phyloP scores from a whole-genome alignment of 1,140 invertebrate species.

The Macrobrachium rosenbergii region DNA sequence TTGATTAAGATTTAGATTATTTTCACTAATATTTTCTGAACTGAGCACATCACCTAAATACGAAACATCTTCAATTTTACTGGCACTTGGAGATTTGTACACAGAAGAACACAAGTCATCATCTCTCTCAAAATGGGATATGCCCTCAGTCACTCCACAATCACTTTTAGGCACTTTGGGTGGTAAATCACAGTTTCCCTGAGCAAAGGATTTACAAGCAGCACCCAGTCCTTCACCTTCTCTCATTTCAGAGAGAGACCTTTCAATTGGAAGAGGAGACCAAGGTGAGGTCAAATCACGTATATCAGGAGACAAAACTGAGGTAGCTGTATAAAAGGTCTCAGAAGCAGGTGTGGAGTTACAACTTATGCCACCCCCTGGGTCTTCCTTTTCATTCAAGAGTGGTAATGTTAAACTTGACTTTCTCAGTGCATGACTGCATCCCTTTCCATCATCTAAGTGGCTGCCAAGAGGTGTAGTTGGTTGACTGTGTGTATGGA shows the following conservation, averaged over 20 bases:
- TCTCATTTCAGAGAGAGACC: slow-evolving; percentile 19
- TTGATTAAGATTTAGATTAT: not conserved
- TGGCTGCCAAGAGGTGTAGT: slow-evolving; percentile 45
- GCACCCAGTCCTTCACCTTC: not conserved
- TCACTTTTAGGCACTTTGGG: slow-evolving; percentile 46
- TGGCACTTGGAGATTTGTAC: slow-evolving; percentile 23
- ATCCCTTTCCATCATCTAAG: not conserved
- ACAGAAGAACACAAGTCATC: slow-evolving; percentile 28
- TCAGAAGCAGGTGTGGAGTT: slow-evolving; percentile 62
- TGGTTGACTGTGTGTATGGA: slow-evolving; percentile 55
- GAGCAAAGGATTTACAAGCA: slow-evolving; percentile 43
- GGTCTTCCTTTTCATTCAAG: slow-evolving; percentile 34
- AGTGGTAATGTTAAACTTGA: slow-evolving; percentile 52
- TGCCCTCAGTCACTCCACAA: not conserved
- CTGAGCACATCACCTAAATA: not conserved
- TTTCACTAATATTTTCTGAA: not conserved
- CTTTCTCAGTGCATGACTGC: slow-evolving; percentile 36
- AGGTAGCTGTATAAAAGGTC: slow-evolving; percentile 61
- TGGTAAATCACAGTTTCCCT: slow-evolving; percentile 15
- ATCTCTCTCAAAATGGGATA: slow-evolving; percentile 29
- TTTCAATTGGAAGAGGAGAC: slow-evolving; percentile 55
- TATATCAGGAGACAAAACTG: slow-evolving; percentile 54
- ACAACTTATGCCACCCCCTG: slow-evolving; percentile 18
- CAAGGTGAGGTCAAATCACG: slow-evolving; percentile 50
- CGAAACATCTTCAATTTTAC: not conserved